Percentiles rank a stretch among this genome's conserved stretches.
Evolutionary conservation across 2,797 vertebrate genomes (phyloP).

Genomic region (Buphagus erythrorhynchus): DNA sequence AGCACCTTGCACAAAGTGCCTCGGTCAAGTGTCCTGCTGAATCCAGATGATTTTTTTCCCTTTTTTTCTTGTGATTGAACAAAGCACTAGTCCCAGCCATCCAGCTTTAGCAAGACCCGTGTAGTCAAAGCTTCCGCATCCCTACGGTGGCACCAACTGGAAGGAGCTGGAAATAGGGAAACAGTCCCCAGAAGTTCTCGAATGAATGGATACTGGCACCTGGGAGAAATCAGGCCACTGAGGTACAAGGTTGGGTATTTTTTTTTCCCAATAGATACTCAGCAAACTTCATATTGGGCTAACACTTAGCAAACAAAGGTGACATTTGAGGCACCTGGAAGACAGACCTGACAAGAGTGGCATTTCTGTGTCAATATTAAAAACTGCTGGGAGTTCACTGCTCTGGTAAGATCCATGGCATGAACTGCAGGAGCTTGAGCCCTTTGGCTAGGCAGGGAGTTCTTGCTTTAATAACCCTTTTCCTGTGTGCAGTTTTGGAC

Average conservation of each 20-base stretch:
- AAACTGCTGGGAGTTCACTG: not conserved
- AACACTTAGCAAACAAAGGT: not conserved
- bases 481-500: not conserved
- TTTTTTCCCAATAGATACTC: not conserved
- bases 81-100: not conserved
- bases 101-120: not conserved
- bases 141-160: not conserved
- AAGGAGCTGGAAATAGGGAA: not conserved
- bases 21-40: not conserved
- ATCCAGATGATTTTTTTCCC: not conserved
- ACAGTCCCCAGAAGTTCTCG: not conserved
- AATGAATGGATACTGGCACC: not conserved
- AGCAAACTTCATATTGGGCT: slow-evolving; percentile 12
- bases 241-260: not conserved
- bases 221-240: not conserved
- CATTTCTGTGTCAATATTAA: slow-evolving; percentile 15
- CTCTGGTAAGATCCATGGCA: not conserved
- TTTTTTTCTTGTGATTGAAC: not conserved
- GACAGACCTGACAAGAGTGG: not conserved
- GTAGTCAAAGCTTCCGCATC: not conserved
- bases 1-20: fast-evolving
- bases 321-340: slow-evolving; percentile 36
- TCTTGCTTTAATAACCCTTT: not conserved
- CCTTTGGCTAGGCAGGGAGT: not conserved
- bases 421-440: not conserved